phyloP scores from a whole-genome alignment of 2,888 invertebrate genomes.

The Orchestes rusci region DNA sequence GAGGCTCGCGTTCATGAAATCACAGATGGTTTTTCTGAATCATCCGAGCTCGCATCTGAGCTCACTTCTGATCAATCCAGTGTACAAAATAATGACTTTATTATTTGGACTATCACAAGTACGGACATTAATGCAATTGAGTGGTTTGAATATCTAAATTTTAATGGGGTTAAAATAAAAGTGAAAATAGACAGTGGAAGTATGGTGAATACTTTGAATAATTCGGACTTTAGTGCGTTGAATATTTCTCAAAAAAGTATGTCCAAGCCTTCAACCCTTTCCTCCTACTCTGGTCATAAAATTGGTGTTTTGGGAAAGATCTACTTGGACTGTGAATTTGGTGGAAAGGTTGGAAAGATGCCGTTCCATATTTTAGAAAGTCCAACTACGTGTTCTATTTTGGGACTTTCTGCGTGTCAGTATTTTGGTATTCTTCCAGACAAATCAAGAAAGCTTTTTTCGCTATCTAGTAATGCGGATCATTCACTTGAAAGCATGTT shows the following conservation, averaged over 20 bases:
- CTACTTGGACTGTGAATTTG: conserved; percentile 3
- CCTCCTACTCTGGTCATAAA: too few species aligned
- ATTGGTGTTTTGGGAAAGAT: conserved; percentile 1
- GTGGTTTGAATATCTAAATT: conserved; percentile 5
- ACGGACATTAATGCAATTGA: background rate
- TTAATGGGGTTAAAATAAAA: background rate
- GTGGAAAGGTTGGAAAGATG: background rate
- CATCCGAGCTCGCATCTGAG: background rate
- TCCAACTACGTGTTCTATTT: conserved; percentile 1
- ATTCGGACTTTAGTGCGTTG: background rate
- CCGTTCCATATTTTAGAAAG: conserved; percentile 1
- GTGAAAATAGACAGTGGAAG: conserved; percentile 4
- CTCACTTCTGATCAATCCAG: background rate
- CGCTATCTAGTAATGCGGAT: background rate
- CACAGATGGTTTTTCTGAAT: background rate
- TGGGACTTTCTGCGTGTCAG: conserved; percentile 2
- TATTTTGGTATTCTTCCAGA: conserved; percentile 1
- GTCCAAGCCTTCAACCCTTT: background rate
- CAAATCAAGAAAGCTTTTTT: background rate
- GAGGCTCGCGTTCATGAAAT: conserved; percentile 4
- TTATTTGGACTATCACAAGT: conserved; percentile 4
- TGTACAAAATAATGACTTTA: background rate
- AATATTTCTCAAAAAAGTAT: background rate
- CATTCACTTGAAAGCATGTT: background rate
- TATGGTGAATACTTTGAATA: background rate